A percentile compares a stretch with the other conserved stretches of the same genome.
Evolutionary conservation across 2,113 vertebrate genomes (phyloP).

Genomic region (Chroicocephalus ridibundus): DNA sequence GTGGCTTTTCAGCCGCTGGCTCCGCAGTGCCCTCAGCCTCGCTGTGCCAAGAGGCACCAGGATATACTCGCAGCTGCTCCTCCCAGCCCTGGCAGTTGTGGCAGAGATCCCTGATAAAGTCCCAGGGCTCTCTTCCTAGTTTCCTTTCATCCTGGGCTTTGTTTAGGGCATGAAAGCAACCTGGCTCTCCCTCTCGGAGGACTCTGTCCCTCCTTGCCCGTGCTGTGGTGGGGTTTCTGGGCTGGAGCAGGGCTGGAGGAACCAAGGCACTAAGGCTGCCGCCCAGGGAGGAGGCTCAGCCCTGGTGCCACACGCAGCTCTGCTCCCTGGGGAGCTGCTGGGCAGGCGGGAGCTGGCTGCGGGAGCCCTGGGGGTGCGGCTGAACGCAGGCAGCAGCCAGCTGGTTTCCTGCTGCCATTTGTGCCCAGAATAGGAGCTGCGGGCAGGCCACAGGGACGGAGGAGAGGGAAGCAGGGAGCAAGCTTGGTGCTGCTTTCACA

Average conservation of each 20-base stretch:
- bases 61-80: not conserved
- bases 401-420: not conserved
- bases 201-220: rapidly evolving
- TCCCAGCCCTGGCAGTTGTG: not conserved
- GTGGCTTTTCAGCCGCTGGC: not conserved
- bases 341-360: not conserved
- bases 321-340: not conserved
- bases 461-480: not conserved
- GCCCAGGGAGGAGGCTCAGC: not conserved
- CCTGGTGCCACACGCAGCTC: not conserved
- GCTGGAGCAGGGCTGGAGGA: not conserved
- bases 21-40: not conserved
- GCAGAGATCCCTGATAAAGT: not conserved
- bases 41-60: not conserved
- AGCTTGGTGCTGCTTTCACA: not conserved
- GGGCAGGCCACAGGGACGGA: not conserved
- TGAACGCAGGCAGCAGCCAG: not conserved
- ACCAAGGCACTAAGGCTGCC: not conserved
- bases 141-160: not conserved
- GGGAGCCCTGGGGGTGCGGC: not conserved
- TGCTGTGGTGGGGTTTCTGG: not conserved
- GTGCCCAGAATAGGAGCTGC: not conserved
- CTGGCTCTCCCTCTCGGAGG: not conserved
- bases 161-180: not conserved
- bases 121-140: not conserved